These are phyloP conservation scores for Sterrhoptilus dennistouni DNA, from an alignment of 2,113 vertebrate species.

Conservation along the genomic window DNA sequence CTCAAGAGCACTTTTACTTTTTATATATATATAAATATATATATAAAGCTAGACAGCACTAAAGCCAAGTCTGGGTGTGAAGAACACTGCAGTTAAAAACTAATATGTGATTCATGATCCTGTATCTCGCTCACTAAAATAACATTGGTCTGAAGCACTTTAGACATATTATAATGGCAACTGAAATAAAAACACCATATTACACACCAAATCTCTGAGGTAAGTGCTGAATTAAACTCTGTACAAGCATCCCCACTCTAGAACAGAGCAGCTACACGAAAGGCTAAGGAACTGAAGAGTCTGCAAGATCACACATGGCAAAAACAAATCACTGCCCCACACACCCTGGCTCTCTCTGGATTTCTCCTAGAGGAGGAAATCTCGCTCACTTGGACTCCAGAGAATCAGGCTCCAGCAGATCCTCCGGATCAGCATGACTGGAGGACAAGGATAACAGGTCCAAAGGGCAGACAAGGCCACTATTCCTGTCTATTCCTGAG, in stretches of 20 bases:
- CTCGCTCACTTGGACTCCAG: accelerated
- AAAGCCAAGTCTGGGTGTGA: neutral
- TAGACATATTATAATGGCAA: neutral
- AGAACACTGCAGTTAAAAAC: neutral
- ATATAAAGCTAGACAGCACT: neutral
- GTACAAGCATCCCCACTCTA: neutral
- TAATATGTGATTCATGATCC: neutral
- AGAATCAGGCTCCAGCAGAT: neutral
- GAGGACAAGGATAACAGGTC: neutral
- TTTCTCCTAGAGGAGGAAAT: neutral
- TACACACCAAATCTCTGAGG: neutral
- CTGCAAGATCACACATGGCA: neutral
- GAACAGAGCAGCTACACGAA: neutral
- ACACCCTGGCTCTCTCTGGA: neutral
- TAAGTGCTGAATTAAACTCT: neutral
- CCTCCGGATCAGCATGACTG: neutral
- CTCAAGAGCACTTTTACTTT: neutral
- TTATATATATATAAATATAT: neutral
- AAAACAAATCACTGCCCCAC: neutral
- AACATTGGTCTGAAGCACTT: neutral
- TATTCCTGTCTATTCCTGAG: neutral
- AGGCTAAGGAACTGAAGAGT: accelerated
- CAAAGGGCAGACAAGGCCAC: neutral
- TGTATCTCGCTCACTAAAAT: neutral
- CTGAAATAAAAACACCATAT: neutral